Evolutionary conservation across 2,113 vertebrate genomes (phyloP).

Genomic region (Protobothrops flavoviridis): DNA sequence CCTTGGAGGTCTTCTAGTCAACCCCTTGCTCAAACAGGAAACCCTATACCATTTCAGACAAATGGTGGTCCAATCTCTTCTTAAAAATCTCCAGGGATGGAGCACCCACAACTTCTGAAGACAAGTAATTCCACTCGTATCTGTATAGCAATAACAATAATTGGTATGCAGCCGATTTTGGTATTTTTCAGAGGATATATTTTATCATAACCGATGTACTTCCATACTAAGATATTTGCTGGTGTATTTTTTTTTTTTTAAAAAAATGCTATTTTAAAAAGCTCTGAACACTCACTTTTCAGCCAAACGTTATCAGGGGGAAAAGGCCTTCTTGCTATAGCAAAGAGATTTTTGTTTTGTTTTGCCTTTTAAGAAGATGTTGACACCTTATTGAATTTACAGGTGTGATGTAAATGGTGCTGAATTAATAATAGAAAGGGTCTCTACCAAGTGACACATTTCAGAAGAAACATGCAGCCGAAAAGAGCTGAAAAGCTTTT

Average conservation of each 20-base stretch:
- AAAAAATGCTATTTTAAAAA: neutral
- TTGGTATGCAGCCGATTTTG: neutral
- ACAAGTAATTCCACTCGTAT: neutral
- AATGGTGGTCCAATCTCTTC: no score
- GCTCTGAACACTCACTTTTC: constrained; percentile 9
- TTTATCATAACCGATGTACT: neutral
- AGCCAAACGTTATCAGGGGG: neutral
- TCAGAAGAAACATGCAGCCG: constrained; percentile 13
- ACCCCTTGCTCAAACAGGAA: no score
- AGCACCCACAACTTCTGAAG: no score
- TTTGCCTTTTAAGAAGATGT: neutral
- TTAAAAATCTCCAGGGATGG: no score
- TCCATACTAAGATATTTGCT: neutral
- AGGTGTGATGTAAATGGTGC: constrained; percentile 12
- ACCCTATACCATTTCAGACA: no score
- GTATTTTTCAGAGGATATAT: neutral
- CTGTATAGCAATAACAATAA: neutral
- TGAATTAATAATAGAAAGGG: constrained; percentile 15
- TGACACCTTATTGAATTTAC: constrained; percentile 35
- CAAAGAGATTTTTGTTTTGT: neutral
- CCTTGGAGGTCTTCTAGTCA: no score
- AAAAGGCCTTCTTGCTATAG: neutral
- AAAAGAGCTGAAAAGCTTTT: constrained; percentile 21
- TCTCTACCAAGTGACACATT: constrained; percentile 22
- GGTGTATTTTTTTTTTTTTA: neutral